phyloP scores from a whole-genome alignment of 2,888 invertebrate species.

The Sympetrum striolatum region DNA sequence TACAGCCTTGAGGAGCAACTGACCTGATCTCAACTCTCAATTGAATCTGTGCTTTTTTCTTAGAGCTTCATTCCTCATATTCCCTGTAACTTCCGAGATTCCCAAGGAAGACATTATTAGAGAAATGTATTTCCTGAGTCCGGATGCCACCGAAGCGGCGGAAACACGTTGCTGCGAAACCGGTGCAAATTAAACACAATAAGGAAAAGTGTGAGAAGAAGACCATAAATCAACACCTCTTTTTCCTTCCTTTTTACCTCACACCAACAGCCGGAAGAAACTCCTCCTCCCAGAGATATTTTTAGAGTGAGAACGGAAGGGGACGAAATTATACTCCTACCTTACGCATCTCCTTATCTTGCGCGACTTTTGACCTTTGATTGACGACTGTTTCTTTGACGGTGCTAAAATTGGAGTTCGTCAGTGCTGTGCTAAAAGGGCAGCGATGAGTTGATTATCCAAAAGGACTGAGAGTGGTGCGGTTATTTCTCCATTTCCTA shows the following conservation, averaged over 20 bases:
- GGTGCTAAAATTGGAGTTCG: not conserved
- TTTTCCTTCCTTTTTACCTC: not conserved
- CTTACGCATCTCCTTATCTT: not conserved
- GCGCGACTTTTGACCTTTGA: not conserved
- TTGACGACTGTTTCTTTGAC: not conserved
- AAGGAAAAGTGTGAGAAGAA: not conserved
- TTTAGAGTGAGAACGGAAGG: not conserved
- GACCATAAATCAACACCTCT: conserved; percentile 7
- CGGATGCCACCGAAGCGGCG: not conserved
- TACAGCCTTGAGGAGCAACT: no score
- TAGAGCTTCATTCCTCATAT: no score
- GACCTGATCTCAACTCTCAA: no score
- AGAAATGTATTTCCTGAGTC: not conserved
- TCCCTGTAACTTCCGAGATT: not conserved
- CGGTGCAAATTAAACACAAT: conserved; percentile 19
- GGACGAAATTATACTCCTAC: not conserved
- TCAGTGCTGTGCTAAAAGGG: not conserved
- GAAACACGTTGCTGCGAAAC: not conserved
- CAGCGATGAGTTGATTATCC: not conserved
- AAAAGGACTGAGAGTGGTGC: not conserved
- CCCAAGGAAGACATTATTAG: not conserved
- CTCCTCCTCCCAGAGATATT: not conserved
- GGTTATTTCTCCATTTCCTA: not conserved
- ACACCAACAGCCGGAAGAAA: not conserved
- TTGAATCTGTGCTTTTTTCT: no score